Percentiles rank a stretch among this genome's conserved stretches.
phyloP scores from a whole-genome alignment of 2,113 vertebrate species.

The Ploceus nigricollis region DNA sequence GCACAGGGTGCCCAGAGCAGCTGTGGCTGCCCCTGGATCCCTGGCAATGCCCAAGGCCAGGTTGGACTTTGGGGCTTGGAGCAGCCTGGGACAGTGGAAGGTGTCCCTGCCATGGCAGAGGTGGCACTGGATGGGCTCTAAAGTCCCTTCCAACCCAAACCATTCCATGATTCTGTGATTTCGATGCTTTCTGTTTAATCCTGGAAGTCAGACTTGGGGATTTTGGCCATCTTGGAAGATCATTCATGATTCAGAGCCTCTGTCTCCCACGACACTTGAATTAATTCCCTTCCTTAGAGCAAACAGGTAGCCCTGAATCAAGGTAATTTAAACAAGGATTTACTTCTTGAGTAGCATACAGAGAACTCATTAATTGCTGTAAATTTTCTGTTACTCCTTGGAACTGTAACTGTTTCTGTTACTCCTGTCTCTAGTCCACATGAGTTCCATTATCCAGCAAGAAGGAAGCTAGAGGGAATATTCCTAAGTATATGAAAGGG shows the following conservation, averaged over 20 bases:
- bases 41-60: not conserved
- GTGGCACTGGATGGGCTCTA: rapidly evolving
- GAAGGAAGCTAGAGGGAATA: not conserved
- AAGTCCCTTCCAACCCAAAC: not conserved
- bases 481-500: not conserved
- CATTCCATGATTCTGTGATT: not conserved
- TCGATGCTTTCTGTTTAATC: not conserved
- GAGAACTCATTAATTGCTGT: not conserved
- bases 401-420: not conserved
- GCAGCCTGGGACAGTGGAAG: not conserved
- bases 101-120: not conserved
- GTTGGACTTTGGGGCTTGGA: rapidly evolving
- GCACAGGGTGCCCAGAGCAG: not conserved
- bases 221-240: not conserved
- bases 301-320: not conserved
- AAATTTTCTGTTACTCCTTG: not conserved
- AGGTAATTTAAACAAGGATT: not conserved
- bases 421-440: not conserved
- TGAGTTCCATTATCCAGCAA: not conserved
- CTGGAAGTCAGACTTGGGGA: not conserved
- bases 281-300: not conserved
- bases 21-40: not conserved
- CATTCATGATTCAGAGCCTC: not conserved
- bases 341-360: not conserved
- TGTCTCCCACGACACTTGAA: not conserved